Evolutionary conservation across 2,797 vertebrate genomes (phyloP).

Genomic region (Neosilurus hyrtlii): DNA sequence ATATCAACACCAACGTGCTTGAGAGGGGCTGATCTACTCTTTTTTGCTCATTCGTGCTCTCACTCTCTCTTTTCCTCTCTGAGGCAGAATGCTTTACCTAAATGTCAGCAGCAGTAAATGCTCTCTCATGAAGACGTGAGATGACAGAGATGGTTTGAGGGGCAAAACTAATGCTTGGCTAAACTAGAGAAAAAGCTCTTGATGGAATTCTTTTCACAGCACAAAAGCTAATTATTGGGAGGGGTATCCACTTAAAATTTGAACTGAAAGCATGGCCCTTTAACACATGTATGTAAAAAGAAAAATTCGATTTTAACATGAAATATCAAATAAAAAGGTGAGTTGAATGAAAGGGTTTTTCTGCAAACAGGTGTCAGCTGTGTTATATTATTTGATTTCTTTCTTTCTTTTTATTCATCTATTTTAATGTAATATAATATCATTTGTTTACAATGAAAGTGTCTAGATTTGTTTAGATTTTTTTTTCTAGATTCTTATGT

Average conservation of each 20-base stretch:
- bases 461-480: too few relatives aligned
- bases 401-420: neutral
- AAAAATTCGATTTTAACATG: neutral
- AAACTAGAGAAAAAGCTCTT: slow-evolving; percentile 39
- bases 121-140: slow-evolving; percentile 64
- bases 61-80: slow-evolving; percentile 10
- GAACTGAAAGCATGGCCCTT: slow-evolving; percentile 22
- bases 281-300: neutral
- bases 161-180: slow-evolving; percentile 40
- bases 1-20: slow-evolving; percentile 47
- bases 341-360: neutral
- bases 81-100: slow-evolving; percentile 64
- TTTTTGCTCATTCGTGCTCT: neutral
- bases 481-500: neutral
- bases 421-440: neutral
- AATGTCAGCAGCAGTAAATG: slow-evolving; percentile 63
- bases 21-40: slow-evolving; percentile 32
- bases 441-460: neutral
- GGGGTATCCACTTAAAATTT: slow-evolving; percentile 8
- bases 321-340: neutral
- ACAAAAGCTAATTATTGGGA: slow-evolving; percentile 5
- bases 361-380: neutral
- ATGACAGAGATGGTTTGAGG: slow-evolving; percentile 60
- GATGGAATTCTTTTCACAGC: slow-evolving; percentile 43
- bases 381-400: neutral